These are phyloP conservation scores for Oreochromis mossambicus DNA, from an alignment of 2,797 vertebrate genomes.

Conservation along the genomic window DNA sequence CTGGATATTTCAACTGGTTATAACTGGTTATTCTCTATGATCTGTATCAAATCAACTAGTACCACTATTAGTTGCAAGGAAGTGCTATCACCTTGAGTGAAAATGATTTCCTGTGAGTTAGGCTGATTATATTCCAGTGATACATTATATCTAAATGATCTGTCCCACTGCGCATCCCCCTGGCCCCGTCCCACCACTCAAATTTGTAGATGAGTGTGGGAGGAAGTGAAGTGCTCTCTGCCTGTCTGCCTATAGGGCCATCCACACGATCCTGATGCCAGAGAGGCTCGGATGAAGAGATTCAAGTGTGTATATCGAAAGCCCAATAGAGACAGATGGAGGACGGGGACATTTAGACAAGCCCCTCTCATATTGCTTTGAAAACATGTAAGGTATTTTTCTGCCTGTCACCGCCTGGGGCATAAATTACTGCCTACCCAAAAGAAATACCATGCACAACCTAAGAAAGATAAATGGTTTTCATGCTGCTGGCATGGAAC, in stretches of 20 bases:
- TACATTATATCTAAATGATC: conserved; percentile 44
- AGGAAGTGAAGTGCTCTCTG: conserved; percentile 46
- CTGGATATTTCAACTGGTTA: background rate
- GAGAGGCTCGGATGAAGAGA: conserved; percentile 43
- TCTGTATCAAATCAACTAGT: background rate
- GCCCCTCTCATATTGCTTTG: conserved; percentile 29
- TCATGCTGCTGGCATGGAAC: conserved; percentile 27
- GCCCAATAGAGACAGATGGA: conserved; percentile 60
- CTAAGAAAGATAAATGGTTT: conserved; percentile 47
- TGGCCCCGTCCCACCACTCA: conserved; percentile 30
- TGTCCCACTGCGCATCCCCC: conserved; percentile 3
- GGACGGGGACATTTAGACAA: conserved; percentile 46
- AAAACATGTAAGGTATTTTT: conserved; percentile 50
- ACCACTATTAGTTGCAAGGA: background rate
- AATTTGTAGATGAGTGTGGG: conserved; percentile 41
- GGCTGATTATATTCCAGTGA: conserved; percentile 43
- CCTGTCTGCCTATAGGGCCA: conserved; percentile 45
- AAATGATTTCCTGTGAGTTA: conserved; percentile 16
- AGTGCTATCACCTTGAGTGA: background rate
- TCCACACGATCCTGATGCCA: conserved; percentile 31
- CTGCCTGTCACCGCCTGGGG: conserved; percentile 29
- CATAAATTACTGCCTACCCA: conserved; percentile 43
- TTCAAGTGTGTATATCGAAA: conserved; percentile 45
- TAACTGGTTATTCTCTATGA: background rate
- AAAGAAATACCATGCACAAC: conserved; percentile 26